Evolutionary conservation across 2,797 vertebrate species (phyloP).

Genomic region (Platalea minor): DNA sequence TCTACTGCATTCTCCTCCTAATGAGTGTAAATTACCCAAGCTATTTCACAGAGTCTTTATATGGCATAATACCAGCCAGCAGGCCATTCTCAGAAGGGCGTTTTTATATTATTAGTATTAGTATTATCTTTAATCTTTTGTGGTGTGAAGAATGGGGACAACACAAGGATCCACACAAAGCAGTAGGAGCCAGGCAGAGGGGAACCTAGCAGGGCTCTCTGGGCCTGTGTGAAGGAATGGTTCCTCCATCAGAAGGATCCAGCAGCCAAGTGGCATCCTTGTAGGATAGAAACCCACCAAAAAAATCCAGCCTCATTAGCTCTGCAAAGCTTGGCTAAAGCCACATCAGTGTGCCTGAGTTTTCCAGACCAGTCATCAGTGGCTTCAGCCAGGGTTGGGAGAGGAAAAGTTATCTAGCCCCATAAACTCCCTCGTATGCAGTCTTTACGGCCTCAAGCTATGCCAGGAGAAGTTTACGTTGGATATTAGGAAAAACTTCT

Average conservation of each 20-base stretch:
- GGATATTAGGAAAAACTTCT: no score
- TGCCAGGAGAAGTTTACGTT: no score
- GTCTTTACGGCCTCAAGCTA: background rate
- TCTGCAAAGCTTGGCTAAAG: background rate
- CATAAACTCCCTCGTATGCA: background rate
- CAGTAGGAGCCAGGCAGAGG: background rate
- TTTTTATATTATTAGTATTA: slow-evolving; percentile 74
- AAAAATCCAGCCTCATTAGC: background rate
- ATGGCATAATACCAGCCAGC: slow-evolving; percentile 69
- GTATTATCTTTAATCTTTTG: slow-evolving; percentile 82
- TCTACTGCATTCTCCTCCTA: slow-evolving; percentile 81
- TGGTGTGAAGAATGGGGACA: slow-evolving; percentile 73
- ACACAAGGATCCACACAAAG: slow-evolving; percentile 49
- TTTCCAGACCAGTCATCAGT: background rate
- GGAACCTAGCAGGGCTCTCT: background rate
- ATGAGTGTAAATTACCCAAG: slow-evolving; percentile 81
- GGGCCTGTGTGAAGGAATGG: slow-evolving; percentile 50
- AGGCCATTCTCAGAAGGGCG: slow-evolving; percentile 71
- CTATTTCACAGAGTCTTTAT: slow-evolving; percentile 78
- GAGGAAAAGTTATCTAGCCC: background rate
- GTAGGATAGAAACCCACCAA: background rate
- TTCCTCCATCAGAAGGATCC: background rate
- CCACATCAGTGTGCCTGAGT: background rate
- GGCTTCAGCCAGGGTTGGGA: background rate
- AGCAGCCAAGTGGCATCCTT: background rate